These are phyloP conservation scores for Grantiella picta DNA, from an alignment of 2,113 vertebrate species.

Conservation along the genomic window DNA sequence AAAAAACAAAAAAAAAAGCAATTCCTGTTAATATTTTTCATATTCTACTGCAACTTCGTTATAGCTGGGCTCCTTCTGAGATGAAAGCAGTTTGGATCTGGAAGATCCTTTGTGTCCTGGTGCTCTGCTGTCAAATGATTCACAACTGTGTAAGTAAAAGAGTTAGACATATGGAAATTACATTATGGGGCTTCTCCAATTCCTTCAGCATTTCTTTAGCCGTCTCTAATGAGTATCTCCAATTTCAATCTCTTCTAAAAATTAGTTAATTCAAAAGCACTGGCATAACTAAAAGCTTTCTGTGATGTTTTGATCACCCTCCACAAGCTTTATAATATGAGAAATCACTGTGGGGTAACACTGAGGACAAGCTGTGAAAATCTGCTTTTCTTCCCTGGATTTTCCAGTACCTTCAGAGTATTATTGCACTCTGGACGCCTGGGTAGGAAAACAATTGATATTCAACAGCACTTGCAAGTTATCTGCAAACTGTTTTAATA, in stretches of 20 bases:
- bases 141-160: not conserved
- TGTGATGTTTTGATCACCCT: not conserved
- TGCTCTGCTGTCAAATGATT: not conserved
- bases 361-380: not conserved
- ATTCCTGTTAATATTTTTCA: not conserved
- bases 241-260: not conserved
- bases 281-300: not conserved
- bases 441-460: not conserved
- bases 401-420: not conserved
- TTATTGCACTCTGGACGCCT: not conserved
- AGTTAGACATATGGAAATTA: not conserved
- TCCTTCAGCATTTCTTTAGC: not conserved
- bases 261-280: not conserved
- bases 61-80: not conserved
- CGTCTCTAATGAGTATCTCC: not conserved
- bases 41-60: not conserved
- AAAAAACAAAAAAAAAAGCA: not conserved
- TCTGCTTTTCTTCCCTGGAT: not conserved
- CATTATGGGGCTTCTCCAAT: not conserved
- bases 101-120: not conserved
- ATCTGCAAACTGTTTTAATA: not conserved
- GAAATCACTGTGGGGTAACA: not conserved
- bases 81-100: not conserved
- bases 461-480: not conserved
- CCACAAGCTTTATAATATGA: not conserved